Base-by-base conservation (phyloP, 2,113 vertebrate genomes). In the Labeo rohita region DNA sequence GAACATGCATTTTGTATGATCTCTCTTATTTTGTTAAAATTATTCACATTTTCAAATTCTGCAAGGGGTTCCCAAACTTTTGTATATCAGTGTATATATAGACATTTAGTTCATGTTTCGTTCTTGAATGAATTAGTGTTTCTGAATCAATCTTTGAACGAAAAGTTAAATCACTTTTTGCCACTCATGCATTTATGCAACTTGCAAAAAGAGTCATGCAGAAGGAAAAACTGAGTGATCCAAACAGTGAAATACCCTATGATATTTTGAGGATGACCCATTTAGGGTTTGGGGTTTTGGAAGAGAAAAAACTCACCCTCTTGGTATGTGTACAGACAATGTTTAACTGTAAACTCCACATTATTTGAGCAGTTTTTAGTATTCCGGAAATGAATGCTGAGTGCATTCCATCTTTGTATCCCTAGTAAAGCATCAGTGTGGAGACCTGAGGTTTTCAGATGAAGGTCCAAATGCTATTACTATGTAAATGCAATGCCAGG, bases 401-500 rank as follows among this genome's bases (percentile, higher is more conserved):
- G 23, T 8, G 39, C 73, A 56, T 43, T 45, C 36, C 63, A 80
- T 68, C 56, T 86, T 49, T 86, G 89, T 89, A 68, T 92, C 89
- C 88, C 70, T 84, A 34, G 81, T 81, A 72, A 59, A 61, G 15
- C 34, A 72, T 59, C 85, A 83, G 68, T 88, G 87, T 63, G 86
- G 72, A 85, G 88, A 89, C 89, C 75, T 89, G 47, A 73, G 80
- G 36, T 56, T 85, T 90, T 89, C 82, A 90, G 87, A 87, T 87
- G 66, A 89, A 92, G 90, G 90, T 92, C 90, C 93, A 90, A 88
- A 90, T 90, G 91, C 90, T 90, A 95, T 95, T 95, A 92, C 92
- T 93, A 95, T 95, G 94, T 85, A 94, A 95, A 95, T 94, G 90
- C 84, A 85, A 93, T 94, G 91, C 92, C 92, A 91, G 93, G 89